Percentiles rank a stretch among this genome's conserved stretches.
Evolutionary conservation across 2,113 vertebrate genomes (phyloP).

Genomic region (Sminthopsis crassicaudata): DNA sequence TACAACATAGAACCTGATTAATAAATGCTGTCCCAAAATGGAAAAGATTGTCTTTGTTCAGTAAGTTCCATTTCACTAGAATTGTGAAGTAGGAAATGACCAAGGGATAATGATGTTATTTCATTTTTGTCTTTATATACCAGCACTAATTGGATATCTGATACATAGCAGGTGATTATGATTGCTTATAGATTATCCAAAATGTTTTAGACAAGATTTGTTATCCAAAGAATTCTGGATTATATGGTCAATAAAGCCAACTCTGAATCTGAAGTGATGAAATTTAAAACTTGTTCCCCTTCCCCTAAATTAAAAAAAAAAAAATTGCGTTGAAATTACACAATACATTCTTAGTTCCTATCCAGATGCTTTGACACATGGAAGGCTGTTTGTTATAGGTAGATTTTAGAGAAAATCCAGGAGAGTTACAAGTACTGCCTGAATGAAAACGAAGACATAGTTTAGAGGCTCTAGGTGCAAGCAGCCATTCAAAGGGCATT

Average conservation of each 20-base stretch:
- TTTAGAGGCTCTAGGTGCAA: neutral
- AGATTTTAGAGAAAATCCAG: neutral
- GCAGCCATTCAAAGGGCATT: rapidly evolving
- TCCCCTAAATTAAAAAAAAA: neutral
- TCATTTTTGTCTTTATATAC: neutral
- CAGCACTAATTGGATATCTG: too few relatives aligned
- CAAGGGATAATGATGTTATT: neutral
- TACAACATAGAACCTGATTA: neutral
- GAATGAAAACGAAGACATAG: neutral
- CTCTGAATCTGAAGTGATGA: neutral
- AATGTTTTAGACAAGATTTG: neutral
- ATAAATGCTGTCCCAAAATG: neutral
- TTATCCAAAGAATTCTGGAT: neutral
- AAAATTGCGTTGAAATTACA: neutral
- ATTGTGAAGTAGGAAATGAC: neutral
- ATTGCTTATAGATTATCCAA: neutral
- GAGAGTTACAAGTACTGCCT: neutral
- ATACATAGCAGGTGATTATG: neutral
- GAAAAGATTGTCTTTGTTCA: neutral
- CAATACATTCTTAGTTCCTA: neutral
- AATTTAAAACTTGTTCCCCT: neutral
- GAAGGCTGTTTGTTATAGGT: neutral
- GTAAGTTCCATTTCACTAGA: neutral
- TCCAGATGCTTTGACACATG: neutral
- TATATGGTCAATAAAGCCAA: neutral